Evolutionary conservation across 2,113 vertebrate genomes (phyloP).

Genomic region (Seriola quinqueradiata): DNA sequence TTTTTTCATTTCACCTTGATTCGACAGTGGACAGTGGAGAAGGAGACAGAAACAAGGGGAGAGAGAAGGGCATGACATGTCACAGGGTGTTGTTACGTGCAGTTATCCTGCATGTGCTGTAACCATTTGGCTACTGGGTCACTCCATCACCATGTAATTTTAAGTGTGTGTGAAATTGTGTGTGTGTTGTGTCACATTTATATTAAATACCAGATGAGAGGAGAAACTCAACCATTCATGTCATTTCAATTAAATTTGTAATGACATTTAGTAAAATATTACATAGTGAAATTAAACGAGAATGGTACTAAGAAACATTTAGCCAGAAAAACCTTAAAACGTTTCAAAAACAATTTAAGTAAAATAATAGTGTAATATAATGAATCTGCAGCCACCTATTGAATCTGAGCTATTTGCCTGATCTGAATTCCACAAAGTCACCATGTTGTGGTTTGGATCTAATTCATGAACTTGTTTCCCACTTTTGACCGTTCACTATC

Average conservation of each 20-base stretch:
- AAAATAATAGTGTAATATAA: background rate
- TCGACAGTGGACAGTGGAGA: background rate
- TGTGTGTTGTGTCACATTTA: conserved; percentile 17
- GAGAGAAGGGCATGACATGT: background rate
- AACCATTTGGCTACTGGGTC: background rate
- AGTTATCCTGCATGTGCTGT: background rate
- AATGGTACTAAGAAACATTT: background rate
- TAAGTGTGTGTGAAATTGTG: conserved; percentile 1
- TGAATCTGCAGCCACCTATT: background rate
- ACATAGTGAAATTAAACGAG: conserved; percentile 10
- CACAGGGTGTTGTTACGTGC: background rate
- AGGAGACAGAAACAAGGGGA: conserved; percentile 11
- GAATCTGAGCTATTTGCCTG: background rate
- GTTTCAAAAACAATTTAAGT: background rate
- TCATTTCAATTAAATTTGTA: conserved; percentile 16
- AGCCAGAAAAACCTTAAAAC: background rate
- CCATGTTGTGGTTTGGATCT: background rate
- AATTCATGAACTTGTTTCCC: background rate
- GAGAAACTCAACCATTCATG: background rate
- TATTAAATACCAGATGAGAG: conserved; percentile 32
- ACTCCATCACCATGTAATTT: background rate
- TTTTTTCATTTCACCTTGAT: background rate
- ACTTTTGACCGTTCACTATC: background rate
- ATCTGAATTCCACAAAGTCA: background rate
- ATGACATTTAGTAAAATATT: conserved; percentile 22